Percentiles rank a stretch among this genome's conserved stretches.
Conservation (phyloP, 1,140 invertebrate species). For the Temnothorax curvispinosus region DNA sequence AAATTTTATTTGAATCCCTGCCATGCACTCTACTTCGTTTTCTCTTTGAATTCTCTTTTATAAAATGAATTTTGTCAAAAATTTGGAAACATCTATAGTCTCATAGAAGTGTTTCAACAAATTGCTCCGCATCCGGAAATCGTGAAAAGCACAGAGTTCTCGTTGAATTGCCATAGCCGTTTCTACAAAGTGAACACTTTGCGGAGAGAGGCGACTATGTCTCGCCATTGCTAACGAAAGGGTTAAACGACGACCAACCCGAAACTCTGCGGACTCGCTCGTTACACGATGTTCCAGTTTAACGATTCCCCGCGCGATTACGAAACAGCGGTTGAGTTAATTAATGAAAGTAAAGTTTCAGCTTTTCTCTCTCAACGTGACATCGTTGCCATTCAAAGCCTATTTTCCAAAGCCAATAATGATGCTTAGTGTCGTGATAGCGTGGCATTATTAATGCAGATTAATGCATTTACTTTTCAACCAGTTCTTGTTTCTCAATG, state of each 20-base stretch:
- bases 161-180: constrained; percentile 1
- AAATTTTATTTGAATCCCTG: background rate
- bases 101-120: constrained; percentile 13
- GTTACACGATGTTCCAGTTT: constrained; percentile 55
- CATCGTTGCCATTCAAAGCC: constrained; percentile 18
- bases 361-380: constrained; percentile 46
- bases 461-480: background rate
- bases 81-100: background rate
- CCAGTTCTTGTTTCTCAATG: background rate
- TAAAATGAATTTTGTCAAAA: background rate
- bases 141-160: constrained; percentile 33
- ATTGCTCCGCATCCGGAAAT: constrained; percentile 28
- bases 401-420: constrained; percentile 5
- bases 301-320: constrained; percentile 44
- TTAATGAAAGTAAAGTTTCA: constrained; percentile 56
- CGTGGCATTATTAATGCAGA: background rate
- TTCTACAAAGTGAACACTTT: constrained; percentile 53
- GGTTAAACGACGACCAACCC: constrained; percentile 39
- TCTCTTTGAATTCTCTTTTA: background rate
- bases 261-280: constrained; percentile 50
- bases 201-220: constrained; percentile 26
- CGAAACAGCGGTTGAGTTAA: constrained; percentile 53
- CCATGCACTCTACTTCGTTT: background rate
- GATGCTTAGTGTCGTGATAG: background rate
- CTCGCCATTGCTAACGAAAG: constrained; percentile 49